These are phyloP conservation scores for Limnothrissa miodon DNA, from an alignment of 2,113 vertebrate genomes.

Conservation along the genomic window DNA sequence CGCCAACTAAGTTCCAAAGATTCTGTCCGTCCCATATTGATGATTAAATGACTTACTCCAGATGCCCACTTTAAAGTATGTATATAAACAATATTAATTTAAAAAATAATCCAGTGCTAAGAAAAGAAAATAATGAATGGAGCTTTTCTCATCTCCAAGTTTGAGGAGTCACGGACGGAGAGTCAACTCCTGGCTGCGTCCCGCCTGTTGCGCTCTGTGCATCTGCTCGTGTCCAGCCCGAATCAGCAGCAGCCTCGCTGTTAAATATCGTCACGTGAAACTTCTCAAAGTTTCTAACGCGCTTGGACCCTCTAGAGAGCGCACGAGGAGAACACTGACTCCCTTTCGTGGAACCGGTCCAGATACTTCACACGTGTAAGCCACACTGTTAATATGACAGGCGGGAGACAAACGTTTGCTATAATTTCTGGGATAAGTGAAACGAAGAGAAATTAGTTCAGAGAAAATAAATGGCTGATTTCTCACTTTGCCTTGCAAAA, in stretches of 20 bases:
- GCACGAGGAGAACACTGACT: constrained; percentile 25
- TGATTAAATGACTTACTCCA: constrained; percentile 12
- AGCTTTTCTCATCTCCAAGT: constrained; percentile 11
- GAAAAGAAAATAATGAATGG: neutral
- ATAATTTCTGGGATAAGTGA: neutral
- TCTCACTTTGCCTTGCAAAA: neutral
- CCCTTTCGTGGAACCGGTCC: neutral
- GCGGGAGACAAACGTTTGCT: neutral
- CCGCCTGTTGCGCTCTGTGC: constrained; percentile 4
- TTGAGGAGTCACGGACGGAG: neutral
- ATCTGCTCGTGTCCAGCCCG: neutral
- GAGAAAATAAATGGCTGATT: neutral
- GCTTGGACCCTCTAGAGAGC: constrained; percentile 1
- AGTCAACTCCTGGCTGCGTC: neutral
- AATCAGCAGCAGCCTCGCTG: neutral
- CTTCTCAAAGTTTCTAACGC: constrained; percentile 26
- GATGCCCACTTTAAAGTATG: neutral
- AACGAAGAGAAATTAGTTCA: neutral
- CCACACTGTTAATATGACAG: neutral
- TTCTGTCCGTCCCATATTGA: constrained; percentile 30
- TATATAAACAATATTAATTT: neutral
- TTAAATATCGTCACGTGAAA: constrained; percentile 30
- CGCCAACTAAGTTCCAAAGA: constrained; percentile 15
- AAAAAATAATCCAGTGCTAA: neutral
- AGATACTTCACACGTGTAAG: neutral